Conservation (phyloP, 2,113 vertebrate species). For the Sitta europaea region DNA sequence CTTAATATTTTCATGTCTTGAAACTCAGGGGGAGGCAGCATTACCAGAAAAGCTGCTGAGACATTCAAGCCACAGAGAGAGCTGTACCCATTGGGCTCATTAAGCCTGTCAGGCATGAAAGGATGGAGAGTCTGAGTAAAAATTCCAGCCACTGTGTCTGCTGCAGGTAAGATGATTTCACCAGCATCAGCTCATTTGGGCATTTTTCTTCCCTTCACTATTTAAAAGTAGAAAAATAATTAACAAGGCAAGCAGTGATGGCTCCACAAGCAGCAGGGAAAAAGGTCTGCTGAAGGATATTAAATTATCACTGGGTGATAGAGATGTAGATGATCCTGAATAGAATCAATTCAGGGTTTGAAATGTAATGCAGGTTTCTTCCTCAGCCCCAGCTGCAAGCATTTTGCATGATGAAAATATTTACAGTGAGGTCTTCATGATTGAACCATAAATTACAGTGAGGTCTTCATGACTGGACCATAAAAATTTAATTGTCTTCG, state of each 20-base stretch:
- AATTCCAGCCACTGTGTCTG: neutral
- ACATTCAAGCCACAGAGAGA: neutral
- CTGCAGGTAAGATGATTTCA: neutral
- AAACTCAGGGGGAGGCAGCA: neutral
- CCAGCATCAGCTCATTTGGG: neutral
- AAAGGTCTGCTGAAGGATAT: neutral
- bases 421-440: neutral
- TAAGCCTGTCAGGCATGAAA: neutral
- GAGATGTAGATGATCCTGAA: neutral
- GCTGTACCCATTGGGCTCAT: neutral
- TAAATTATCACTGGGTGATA: neutral
- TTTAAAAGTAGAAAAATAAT: neutral
- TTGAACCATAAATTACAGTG: neutral
- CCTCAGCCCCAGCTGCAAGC: neutral
- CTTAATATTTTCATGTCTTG: neutral
- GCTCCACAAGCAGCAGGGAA: neutral
- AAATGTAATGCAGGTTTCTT: neutral
- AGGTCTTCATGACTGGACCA: fast-evolving
- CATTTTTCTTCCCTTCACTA: neutral
- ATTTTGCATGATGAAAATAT: neutral
- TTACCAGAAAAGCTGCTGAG: neutral
- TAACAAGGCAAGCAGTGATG: neutral
- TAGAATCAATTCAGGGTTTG: neutral
- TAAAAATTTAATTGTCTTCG: neutral
- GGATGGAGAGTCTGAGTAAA: neutral